Evolutionary conservation across 53 echinoderm and acorn worm species (phyloP).

Genomic region (Mesocentrotus franciscanus): DNA sequence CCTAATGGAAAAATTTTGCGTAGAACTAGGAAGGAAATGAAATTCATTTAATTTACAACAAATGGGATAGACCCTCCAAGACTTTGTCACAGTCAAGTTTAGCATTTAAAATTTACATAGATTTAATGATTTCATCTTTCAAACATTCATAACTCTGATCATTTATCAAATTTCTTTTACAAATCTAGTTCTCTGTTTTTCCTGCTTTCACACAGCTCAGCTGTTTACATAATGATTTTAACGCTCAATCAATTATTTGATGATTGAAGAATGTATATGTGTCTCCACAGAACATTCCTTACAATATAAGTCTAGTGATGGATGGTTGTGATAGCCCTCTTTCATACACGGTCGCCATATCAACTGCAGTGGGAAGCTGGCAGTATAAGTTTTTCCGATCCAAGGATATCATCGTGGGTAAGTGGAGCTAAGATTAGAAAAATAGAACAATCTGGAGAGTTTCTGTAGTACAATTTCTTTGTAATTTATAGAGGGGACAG

Average conservation of each 20-base stretch:
- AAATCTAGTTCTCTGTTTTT: no score
- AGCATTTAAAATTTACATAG: no score
- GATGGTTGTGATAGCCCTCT: slow-evolving; percentile 64
- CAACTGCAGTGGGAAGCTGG: slow-evolving; percentile 25
- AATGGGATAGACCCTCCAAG: no score
- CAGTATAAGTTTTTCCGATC: slow-evolving; percentile 65
- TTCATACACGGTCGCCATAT: slow-evolving; percentile 37
- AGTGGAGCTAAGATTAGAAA: not conserved
- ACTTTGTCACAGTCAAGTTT: no score
- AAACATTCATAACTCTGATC: no score
- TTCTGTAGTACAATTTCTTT: not conserved
- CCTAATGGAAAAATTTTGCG: no score
- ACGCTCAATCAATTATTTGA: not conserved
- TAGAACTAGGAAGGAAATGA: no score
- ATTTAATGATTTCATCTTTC: no score
- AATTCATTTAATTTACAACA: no score
- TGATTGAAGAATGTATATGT: not conserved
- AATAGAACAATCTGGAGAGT: not conserved
- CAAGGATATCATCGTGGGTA: slow-evolving; percentile 48
- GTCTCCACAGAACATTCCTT: slow-evolving; percentile 12
- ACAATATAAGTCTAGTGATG: slow-evolving; percentile 48
- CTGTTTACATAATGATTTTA: not conserved
- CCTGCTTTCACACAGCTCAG: no score
- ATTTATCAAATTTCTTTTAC: no score
- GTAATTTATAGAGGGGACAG: not conserved